Evolutionary conservation across 2,888 invertebrate genomes (phyloP).

Genomic region (Troides helena): DNA sequence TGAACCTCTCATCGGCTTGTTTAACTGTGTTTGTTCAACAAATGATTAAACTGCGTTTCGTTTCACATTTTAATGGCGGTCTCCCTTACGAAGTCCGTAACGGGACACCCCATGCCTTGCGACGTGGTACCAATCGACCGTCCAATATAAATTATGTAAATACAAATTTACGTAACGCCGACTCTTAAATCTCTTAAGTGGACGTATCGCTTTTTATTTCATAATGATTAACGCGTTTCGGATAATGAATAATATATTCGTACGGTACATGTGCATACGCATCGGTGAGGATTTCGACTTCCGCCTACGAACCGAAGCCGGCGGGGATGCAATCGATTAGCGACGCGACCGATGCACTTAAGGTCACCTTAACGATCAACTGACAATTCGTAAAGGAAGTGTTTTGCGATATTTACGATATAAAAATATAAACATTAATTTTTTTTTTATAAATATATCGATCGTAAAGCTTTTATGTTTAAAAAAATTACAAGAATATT

Average conservation of each 20-base stretch:
- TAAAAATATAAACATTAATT: neutral
- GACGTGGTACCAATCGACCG: constrained; percentile 21
- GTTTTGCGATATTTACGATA: neutral
- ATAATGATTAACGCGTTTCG: constrained; percentile 16
- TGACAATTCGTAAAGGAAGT: constrained; percentile 8
- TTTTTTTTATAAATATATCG: neutral
- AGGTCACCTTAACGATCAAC: constrained; percentile 3
- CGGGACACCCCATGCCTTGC: constrained; percentile 20
- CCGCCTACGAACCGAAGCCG: constrained; percentile 15
- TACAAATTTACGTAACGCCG: constrained; percentile 22
- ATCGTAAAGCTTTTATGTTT: constrained; percentile 1
- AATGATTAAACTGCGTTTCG: neutral
- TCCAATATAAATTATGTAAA: constrained; percentile 25
- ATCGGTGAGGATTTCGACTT: constrained; percentile 11
- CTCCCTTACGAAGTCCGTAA: constrained; percentile 16
- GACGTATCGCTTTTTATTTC: constrained; percentile 13
- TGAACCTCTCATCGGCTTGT: neutral
- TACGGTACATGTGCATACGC: constrained; percentile 10
- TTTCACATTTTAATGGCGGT: neutral
- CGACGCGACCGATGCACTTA: constrained; percentile 10
- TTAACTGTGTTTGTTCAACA: neutral
- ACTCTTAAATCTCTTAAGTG: constrained; percentile 25
- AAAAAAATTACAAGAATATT: no score
- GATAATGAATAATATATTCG: constrained; percentile 21
- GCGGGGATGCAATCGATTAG: constrained; percentile 11